Base-by-base conservation (phyloP, 2,888 invertebrate species). In the Pollenia labialis region DNA sequence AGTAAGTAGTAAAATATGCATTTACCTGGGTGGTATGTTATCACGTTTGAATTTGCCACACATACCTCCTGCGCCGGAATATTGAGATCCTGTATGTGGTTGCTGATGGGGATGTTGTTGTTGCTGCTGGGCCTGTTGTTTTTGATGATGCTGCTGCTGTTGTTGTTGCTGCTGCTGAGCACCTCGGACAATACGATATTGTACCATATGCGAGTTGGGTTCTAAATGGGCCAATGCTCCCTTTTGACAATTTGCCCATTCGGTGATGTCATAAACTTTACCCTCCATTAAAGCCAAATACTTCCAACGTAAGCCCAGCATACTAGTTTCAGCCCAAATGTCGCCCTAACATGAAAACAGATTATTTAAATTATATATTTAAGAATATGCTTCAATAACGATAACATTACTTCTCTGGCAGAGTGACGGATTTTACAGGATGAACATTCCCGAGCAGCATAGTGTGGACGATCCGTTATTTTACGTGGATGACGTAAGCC, bases 211-310 rank as follows among this genome's bases (percentile, higher is more conserved):
- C 86, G 97, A 97, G 94, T 98, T 97, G 14, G 98, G 97, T 93
- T 97, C 96, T 89, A 98, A 94, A 94, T 98, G 98, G 42, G 93
- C 92, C 56, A 93, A 88, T 6, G 93, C 93, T n/a, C 93, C 93
- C 82, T 93, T 93, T 84, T 98, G 98, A 93, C 99, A 99, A 89
- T 97, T 97, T 32, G 98, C 99, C 99, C 99, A 99, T 93, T 98
- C 98, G 64, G 98, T 98, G 90, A 99, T 98, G 94, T 99, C 98
- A 93, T 98, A 99, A 46, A 99, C 97, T 87, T 97, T 97, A 80
- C 98, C 98, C 93, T 99, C 98, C 98, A 99, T 98, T 91, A 98
- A 97, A 75, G 99, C 98, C 94, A 97, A 98, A 94, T 98, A 99
- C 94, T 97, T 97, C 96, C 98, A 98, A 68, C 97, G 95, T 90